A percentile compares a stretch with the other conserved stretches of the same genome.
Evolutionary conservation across 2,888 invertebrate genomes (phyloP).

Genomic region (Mythimna vitellina): DNA sequence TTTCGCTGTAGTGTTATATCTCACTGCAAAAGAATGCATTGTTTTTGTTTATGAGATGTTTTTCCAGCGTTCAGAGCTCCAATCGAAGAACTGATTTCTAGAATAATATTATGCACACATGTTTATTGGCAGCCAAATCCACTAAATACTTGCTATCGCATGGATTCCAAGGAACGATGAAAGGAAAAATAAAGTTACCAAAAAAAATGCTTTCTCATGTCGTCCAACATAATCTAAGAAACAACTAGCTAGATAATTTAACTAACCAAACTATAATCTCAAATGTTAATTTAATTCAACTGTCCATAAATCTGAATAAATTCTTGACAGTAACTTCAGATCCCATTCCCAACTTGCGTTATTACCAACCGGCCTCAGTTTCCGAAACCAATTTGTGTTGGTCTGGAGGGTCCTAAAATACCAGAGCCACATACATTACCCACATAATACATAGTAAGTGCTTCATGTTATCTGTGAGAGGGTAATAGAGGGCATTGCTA

Average conservation of each 20-base stretch:
- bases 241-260: background rate
- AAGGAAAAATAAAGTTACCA: background rate
- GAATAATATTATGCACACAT: slow-evolving; percentile 3
- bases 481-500: slow-evolving; percentile 64
- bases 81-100: background rate
- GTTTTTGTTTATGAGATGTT: slow-evolving; percentile 9
- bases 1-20: slow-evolving; percentile 14
- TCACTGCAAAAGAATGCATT: slow-evolving; percentile 26
- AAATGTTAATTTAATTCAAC: slow-evolving; percentile 13
- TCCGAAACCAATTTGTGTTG: slow-evolving; percentile 45
- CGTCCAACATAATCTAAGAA: background rate
- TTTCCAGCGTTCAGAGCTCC: slow-evolving; percentile 2
- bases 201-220: too few relatives aligned
- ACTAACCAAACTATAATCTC: slow-evolving; percentile 11
- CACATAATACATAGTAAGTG: slow-evolving; percentile 65
- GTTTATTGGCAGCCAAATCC: background rate
- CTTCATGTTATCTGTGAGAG: slow-evolving; percentile 64
- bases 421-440: slow-evolving; percentile 59
- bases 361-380: slow-evolving; percentile 19
- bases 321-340: slow-evolving; percentile 23
- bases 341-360: slow-evolving; percentile 9
- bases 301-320: slow-evolving; percentile 31
- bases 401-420: slow-evolving; percentile 43
- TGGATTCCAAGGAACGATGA: background rate
- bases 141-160: background rate